phyloP scores from a whole-genome alignment of 1,140 invertebrate species.

The Panagrolaimus sp. region DNA sequence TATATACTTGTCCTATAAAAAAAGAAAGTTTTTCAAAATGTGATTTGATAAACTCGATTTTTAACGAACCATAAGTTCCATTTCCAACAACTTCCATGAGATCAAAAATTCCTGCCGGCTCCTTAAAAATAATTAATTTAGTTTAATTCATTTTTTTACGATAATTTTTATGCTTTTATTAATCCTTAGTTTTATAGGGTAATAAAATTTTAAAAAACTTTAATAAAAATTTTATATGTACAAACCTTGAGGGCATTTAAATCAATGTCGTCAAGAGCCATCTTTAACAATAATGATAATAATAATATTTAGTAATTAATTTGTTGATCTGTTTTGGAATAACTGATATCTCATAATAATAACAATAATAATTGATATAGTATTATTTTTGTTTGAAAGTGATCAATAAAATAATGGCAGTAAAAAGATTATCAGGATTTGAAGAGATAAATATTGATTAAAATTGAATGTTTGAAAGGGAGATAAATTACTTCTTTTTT shows the following conservation, averaged over 20 bases:
- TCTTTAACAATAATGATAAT: background rate
- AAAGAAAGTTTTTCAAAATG: conserved; percentile 10
- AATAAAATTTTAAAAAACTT: background rate
- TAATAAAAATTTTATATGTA: background rate
- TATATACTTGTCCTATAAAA: conserved; percentile 50
- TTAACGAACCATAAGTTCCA: conserved; percentile 99
- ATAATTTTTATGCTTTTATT: background rate
- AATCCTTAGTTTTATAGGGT: background rate
- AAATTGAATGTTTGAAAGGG: background rate
- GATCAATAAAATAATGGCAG: background rate
- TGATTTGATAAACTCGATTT: conserved; percentile 69
- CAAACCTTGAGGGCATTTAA: conserved; percentile 13
- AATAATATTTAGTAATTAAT: background rate
- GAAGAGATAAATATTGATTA: background rate
- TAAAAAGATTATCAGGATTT: background rate
- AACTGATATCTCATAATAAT: no score
- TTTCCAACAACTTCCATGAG: conserved; percentile 99
- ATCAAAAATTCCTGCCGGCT: conserved; percentile 98
- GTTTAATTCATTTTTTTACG: background rate
- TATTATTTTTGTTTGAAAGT: no score
- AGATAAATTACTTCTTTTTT: no score
- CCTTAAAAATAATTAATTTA: conserved; percentile 65
- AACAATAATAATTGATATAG: no score
- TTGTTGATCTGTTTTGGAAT: background rate
- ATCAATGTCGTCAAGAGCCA: conserved; percentile 19